These are phyloP conservation scores for Diachasma alloeum DNA, from an alignment of 1,140 invertebrate genomes.

Conservation along the genomic window DNA sequence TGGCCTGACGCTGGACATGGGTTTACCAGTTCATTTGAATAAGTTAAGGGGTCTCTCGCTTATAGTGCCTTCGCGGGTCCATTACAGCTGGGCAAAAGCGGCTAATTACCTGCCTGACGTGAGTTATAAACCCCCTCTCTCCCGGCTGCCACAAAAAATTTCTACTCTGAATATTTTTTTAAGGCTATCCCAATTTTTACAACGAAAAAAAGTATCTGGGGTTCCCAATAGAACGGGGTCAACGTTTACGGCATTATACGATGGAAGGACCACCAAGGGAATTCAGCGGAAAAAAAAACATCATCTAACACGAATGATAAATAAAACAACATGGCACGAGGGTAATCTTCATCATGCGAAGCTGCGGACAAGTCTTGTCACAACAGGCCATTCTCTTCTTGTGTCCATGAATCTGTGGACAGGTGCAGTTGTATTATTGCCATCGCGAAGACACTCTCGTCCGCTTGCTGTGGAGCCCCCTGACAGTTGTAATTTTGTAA, in stretches of 20 bases:
- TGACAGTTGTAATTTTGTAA: conserved; percentile 64
- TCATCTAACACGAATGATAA: not conserved
- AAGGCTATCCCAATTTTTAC: conserved; percentile 48
- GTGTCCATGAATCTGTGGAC: not conserved
- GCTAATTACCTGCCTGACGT: conserved; percentile 67
- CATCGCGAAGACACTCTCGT: not conserved
- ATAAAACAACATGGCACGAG: not conserved
- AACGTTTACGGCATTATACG: conserved; percentile 7
- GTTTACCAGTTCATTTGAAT: conserved; percentile 66
- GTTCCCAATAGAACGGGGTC: not conserved
- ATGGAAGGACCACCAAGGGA: not conserved
- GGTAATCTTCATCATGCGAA: not conserved
- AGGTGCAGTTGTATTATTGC: not conserved
- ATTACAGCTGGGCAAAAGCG: conserved; percentile 65
- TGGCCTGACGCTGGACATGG: conserved; percentile 60
- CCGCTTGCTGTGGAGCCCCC: not conserved
- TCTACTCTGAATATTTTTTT: conserved; percentile 50
- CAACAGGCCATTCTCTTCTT: not conserved
- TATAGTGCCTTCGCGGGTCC: conserved; percentile 57
- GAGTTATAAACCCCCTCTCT: conserved; percentile 62
- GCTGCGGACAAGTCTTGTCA: not conserved
- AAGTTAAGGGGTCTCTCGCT: conserved; percentile 63
- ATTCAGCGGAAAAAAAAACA: not conserved
- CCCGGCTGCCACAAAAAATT: conserved; percentile 37
- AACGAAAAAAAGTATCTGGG: conserved; percentile 33